Base-by-base conservation (phyloP, 2,113 vertebrate genomes). In the Mystacornis crossleyi region DNA sequence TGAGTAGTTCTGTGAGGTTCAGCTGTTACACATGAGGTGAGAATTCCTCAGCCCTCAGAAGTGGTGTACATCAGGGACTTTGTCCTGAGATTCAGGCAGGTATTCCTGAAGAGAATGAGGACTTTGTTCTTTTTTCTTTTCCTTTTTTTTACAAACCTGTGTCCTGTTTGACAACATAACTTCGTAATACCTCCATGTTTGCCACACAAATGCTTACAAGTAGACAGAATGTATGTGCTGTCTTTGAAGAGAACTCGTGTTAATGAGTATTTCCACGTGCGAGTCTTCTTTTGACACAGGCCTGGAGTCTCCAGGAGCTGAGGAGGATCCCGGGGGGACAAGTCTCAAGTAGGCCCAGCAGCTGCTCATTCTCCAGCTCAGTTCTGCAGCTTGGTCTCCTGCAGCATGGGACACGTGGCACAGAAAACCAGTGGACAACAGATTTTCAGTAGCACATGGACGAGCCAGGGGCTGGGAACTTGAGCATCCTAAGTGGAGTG, bases 261-360 rank as follows among this genome's bases (percentile, higher is more conserved):
- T 69, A 36, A 69, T 45, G 45, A 47, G 5, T 38, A 75, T 82
- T 93, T 70, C 50, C 42, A 10, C 14, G 4, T 45, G n/a, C 15
- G 28, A 86, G 55, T 60, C 48, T 51, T 89, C 60, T 71, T 90
- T 85, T 72, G 57, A 55, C 28, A 43, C n/a, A 47, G 31, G 29
- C 55, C 60, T 72, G 58, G 20, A 60, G 66, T 26, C 42, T 21
- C 12, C 14, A 29, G 34, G 33, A 60, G 40, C 33, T 42, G 45
- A 45, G 69, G 29, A 64, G 36, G 61, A 50, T 33, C 51, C 7
- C 2, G 5, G 0, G 1, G 2, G 23, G 1, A 4, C 3, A 54
- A 42, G 18, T 54, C 34, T 28, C 18, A 33, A n/a, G 18, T 7
- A 33, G 43, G 43, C n/a, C 61, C 43, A 64, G 57, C 24, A 85